Percentiles rank a stretch among this genome's conserved stretches.
Conservation (phyloP, 2,888 invertebrate genomes). For the Zhengitettix transpicula region DNA sequence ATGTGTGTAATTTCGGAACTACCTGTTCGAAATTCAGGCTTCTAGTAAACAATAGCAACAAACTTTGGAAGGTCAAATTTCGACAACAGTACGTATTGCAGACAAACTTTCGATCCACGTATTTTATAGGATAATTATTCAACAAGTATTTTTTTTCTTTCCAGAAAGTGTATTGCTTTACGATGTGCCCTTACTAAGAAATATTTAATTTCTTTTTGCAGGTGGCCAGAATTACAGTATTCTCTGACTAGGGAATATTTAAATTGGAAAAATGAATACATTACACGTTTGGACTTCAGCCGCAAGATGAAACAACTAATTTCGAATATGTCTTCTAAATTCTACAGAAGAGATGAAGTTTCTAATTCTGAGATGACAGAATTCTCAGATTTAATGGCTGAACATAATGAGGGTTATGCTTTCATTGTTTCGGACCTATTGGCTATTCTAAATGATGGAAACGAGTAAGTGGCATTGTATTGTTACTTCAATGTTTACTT, state of each 20-base stretch:
- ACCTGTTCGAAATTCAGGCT: constrained; percentile 35
- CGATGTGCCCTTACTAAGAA: neutral
- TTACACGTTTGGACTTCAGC: constrained; percentile 21
- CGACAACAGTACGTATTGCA: constrained; percentile 24
- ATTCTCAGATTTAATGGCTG: constrained; percentile 26
- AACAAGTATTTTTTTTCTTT: neutral
- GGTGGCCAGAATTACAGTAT: constrained; percentile 27
- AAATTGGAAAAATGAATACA: constrained; percentile 26
- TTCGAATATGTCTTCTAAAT: constrained; percentile 28
- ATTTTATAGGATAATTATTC: neutral
- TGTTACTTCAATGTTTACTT: neutral
- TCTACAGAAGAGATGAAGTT: constrained; percentile 29
- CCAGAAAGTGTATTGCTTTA: neutral
- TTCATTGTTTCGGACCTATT: constrained; percentile 29
- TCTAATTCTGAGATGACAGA: constrained; percentile 28
- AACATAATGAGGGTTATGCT: constrained; percentile 26
- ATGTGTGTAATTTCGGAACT: constrained; percentile 33
- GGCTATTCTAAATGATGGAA: constrained; percentile 17
- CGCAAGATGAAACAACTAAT: constrained; percentile 23
- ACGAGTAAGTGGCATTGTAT: constrained; percentile 17
- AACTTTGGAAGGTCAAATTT: constrained; percentile 31
- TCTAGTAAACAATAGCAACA: constrained; percentile 28
- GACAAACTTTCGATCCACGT: too few relatives aligned
- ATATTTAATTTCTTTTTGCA: constrained; percentile 13
- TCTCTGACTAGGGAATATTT: constrained; percentile 20